phyloP scores from a whole-genome alignment of 2,888 invertebrate species.

The Carterocephalus palaemon region DNA sequence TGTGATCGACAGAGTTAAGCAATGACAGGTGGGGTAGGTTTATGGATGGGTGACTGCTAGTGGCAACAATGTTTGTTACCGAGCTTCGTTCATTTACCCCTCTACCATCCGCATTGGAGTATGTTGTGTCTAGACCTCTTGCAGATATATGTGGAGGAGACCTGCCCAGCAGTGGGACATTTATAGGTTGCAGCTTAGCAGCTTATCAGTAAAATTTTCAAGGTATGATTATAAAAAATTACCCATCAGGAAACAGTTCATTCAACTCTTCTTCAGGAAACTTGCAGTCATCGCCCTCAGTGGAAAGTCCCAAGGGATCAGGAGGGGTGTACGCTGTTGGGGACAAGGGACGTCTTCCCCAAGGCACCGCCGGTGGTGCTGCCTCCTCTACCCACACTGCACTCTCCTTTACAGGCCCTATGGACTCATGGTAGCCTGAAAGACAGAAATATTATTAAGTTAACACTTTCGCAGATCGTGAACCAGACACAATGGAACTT shows the following conservation, averaged over 20 bases:
- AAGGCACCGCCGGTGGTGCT: conserved; percentile 87
- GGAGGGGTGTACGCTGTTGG: conserved; percentile 92
- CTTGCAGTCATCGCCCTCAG: conserved; percentile 94
- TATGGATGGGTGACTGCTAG: too few relatives aligned
- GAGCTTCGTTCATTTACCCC: too few relatives aligned
- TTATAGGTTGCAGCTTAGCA: too few relatives aligned
- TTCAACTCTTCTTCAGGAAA: conserved; percentile 93
- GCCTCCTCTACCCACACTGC: conserved; percentile 99
- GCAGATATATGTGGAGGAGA: too few relatives aligned
- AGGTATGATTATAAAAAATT: conserved; percentile 2
- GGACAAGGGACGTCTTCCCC: conserved; percentile 91
- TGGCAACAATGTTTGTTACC: too few relatives aligned
- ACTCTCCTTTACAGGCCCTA: conserved; percentile 97
- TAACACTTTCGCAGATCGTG: too few relatives aligned
- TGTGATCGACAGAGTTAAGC: too few relatives aligned
- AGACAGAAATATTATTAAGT: conserved; percentile 28
- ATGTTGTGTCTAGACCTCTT: too few relatives aligned
- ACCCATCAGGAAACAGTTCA: conserved; percentile 92
- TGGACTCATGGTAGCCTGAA: conserved; percentile 90
- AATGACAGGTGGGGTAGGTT: too few relatives aligned
- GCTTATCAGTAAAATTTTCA: background rate
- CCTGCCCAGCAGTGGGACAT: background rate
- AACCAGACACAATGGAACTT: background rate
- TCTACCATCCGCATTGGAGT: too few relatives aligned
- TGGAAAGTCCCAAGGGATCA: conserved; percentile 95